Percentiles rank a stretch among this genome's conserved stretches.
phyloP scores from a whole-genome alignment of 2,797 vertebrate species.

The Glossophaga mutica region DNA sequence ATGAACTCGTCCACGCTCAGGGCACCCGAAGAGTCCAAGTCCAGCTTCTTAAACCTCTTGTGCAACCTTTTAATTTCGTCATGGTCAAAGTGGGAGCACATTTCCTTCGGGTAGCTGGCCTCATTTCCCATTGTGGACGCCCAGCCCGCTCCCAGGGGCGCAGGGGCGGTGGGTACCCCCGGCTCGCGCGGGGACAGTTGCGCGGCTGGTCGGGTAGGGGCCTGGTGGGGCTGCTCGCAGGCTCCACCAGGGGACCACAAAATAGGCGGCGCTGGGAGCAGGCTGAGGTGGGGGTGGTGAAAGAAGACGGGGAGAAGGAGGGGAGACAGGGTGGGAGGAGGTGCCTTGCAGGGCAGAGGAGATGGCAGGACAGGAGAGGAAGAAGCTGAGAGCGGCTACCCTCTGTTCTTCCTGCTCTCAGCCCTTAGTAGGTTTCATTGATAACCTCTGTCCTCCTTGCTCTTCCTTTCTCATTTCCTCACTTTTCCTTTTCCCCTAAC shows the following conservation, averaged over 20 bases:
- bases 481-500: neutral
- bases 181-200: neutral
- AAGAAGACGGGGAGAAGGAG: neutral
- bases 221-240: neutral
- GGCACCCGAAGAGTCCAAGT: slow-evolving; percentile 95
- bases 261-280: neutral
- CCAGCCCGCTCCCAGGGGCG: too few species aligned
- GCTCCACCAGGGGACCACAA: accelerated
- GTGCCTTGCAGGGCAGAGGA: too few species aligned
- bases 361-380: neutral
- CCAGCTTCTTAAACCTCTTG: slow-evolving; percentile 96
- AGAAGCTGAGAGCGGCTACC: too few species aligned
- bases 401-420: neutral
- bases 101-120: neutral
- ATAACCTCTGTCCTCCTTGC: neutral
- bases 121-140: slow-evolving; percentile 46
- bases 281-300: accelerated
- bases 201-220: accelerated
- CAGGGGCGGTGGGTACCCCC: accelerated
- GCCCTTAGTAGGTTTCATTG: neutral
- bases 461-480: neutral
- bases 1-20: slow-evolving; percentile 95
- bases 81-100: slow-evolving; percentile 82
- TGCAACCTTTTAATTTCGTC: slow-evolving; percentile 97
- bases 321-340: accelerated